Percentiles rank a stretch among this genome's conserved stretches.
These are phyloP conservation scores for Halocynthia aurantium DNA, from an alignment of 23 tunicate genomes.

Conservation along the genomic window DNA sequence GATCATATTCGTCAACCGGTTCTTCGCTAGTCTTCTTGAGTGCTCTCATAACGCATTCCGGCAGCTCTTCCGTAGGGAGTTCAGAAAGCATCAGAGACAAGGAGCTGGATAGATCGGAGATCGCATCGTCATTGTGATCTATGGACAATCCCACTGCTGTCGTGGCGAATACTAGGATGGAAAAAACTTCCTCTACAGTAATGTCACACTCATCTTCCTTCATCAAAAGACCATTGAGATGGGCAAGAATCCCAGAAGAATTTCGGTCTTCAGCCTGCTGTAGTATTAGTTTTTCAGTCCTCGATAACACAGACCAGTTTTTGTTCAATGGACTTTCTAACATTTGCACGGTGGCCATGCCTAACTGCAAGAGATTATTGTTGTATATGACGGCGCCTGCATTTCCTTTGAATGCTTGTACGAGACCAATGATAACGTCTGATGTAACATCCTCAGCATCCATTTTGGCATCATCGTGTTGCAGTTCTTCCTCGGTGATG, in stretches of 20 bases:
- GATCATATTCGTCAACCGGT: too few relatives aligned
- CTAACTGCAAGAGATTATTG: constrained; percentile 37
- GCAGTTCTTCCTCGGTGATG: constrained; percentile 13
- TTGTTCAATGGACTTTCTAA: constrained; percentile 9
- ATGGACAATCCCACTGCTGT: too few relatives aligned
- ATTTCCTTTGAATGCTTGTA: constrained; percentile 38
- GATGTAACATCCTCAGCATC: neutral
- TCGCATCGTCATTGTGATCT: neutral
- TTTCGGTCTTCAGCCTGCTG: constrained; percentile 5
- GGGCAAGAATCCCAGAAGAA: too few relatives aligned
- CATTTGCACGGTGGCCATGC: constrained; percentile 30
- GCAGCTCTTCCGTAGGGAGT: neutral
- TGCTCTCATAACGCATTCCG: constrained; percentile 1
- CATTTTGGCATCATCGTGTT: neutral
- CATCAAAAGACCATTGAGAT: too few relatives aligned
- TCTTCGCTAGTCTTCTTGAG: too few relatives aligned
- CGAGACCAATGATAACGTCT: constrained; percentile 14
- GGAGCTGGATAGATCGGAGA: constrained; percentile 33
- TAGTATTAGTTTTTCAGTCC: constrained; percentile 31
- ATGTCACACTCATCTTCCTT: too few relatives aligned
- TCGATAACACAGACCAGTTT: constrained; percentile 17
- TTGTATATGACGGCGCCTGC: constrained; percentile 53
- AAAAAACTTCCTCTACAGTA: constrained; percentile 11
- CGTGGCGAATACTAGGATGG: constrained; percentile 3
- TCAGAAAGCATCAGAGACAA: constrained; percentile 23